Percentiles rank a stretch among this genome's conserved stretches.
Evolutionary conservation across 2,113 vertebrate genomes (phyloP).

Genomic region (Mormyrus iriodes): DNA sequence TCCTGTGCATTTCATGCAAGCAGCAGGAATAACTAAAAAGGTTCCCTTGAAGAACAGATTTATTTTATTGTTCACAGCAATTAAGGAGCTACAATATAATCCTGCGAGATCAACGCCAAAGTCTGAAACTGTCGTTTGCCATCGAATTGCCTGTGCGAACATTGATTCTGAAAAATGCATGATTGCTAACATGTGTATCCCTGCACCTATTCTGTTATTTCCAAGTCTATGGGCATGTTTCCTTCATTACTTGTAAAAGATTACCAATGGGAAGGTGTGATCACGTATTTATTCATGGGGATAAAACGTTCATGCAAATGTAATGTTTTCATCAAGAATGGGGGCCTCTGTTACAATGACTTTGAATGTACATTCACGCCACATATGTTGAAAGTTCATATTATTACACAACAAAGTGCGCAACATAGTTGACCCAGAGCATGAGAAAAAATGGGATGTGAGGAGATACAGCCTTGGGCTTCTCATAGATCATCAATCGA

Average conservation of each 20-base stretch:
- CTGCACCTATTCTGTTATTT: background rate
- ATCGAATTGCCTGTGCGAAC: background rate
- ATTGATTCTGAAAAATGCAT: background rate
- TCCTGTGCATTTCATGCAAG: background rate
- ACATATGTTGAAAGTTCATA: background rate
- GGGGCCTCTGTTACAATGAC: background rate
- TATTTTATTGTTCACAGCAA: background rate
- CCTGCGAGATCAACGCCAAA: background rate
- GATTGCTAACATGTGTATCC: background rate
- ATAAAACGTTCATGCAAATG: background rate
- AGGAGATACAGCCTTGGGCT: background rate
- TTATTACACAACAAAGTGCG: background rate
- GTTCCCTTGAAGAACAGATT: background rate
- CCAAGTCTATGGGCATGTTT: background rate
- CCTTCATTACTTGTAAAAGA: background rate
- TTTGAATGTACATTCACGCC: background rate
- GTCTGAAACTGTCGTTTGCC: background rate
- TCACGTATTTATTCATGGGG: background rate
- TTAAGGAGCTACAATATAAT: slow-evolving; percentile 1
- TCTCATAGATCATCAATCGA: background rate
- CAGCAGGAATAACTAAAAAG: background rate
- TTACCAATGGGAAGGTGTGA: background rate
- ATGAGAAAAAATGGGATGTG: background rate
- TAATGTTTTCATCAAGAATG: background rate
- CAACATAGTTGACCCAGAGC: background rate